Conservation (phyloP, 2,888 invertebrate species). For the Bugula neritina region DNA sequence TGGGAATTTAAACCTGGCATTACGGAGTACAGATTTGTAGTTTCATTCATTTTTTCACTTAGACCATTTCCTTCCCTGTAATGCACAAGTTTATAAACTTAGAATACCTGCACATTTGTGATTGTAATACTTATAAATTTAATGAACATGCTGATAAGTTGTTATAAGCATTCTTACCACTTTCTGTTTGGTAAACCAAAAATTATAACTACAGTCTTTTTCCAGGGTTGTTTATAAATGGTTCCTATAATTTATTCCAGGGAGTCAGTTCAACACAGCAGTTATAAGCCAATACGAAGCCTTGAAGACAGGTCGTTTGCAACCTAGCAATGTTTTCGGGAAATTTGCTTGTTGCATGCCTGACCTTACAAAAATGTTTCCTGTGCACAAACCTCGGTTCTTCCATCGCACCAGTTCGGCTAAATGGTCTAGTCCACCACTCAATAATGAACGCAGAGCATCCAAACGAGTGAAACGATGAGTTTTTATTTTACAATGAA, state of each 20-base stretch:
- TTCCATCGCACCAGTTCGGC: slow-evolving; percentile 54
- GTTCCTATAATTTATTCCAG: background rate
- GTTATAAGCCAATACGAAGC: background rate
- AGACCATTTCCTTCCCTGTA: no score
- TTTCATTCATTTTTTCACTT: no score
- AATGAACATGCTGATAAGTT: no score
- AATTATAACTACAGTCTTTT: no score
- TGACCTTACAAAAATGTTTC: slow-evolving; percentile 49
- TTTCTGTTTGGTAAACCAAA: background rate
- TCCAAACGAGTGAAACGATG: background rate
- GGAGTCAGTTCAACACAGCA: background rate
- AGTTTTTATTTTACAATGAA: background rate
- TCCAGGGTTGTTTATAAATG: no score
- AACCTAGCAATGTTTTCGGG: background rate
- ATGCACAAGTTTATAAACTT: no score
- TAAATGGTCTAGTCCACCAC: slow-evolving; percentile 53
- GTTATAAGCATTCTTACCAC: background rate
- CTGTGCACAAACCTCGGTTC: slow-evolving; percentile 45
- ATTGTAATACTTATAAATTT: no score
- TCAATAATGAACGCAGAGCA: slow-evolving; percentile 30
- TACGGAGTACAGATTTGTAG: no score
- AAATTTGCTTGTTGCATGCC: slow-evolving; percentile 33
- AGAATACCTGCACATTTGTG: no score
- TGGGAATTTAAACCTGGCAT: no score
- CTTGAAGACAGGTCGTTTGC: background rate